Evolutionary conservation across 2,888 invertebrate species (phyloP), one percentile per base, ranked within the genome.

Genomic region (Dugesia japonica): DNA sequence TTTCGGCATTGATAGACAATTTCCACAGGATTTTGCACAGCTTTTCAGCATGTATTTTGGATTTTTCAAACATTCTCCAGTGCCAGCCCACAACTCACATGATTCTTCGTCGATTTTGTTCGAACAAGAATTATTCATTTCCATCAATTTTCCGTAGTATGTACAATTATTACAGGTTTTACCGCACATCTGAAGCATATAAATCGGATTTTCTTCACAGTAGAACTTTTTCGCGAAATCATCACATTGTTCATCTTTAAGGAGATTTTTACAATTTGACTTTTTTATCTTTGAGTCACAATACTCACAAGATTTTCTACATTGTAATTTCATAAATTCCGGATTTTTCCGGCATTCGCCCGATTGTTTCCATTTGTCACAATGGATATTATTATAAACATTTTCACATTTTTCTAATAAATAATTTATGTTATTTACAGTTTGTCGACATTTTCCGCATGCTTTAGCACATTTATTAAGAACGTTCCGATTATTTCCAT

Each of bases 291-390:
- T 20, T 38, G 1, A 4, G n/a, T 74, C 26, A 26, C 74, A 74
- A 26, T 71, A 38, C 17, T 33, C 38, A 74, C 74, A 74, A 13
- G 74, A 7, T 23, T 74, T 31, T 4, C 23, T 4, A 33, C 74
- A 74, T 33, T 74, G 74, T 4, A 31, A 9, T 38, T 20, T 1
- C 74, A 74, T 74, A n/a, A 74, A 74, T 9, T 20, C 38, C 1
- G 38, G 74, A 74, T 74, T 74, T 23, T 17, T 74, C 26, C 38
- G 71, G n/a, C 74, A 74, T 28, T 74, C 33, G 4, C 74, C 74
- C 20, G n/a, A n/a, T 38, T 17, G n/a, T 28, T 31, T 42, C 74
- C 74, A 74, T 38, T 26, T 33, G 1, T 20, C 31, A 38, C 74
- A 74, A n/a, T 17, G 1, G 7, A 13, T n/a, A 33, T 17, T 23